Percentiles rank a stretch among this genome's conserved stretches.
These are phyloP conservation scores for Ciconia nigra DNA, from an alignment of 2,797 vertebrate genomes.

Conservation along the genomic window DNA sequence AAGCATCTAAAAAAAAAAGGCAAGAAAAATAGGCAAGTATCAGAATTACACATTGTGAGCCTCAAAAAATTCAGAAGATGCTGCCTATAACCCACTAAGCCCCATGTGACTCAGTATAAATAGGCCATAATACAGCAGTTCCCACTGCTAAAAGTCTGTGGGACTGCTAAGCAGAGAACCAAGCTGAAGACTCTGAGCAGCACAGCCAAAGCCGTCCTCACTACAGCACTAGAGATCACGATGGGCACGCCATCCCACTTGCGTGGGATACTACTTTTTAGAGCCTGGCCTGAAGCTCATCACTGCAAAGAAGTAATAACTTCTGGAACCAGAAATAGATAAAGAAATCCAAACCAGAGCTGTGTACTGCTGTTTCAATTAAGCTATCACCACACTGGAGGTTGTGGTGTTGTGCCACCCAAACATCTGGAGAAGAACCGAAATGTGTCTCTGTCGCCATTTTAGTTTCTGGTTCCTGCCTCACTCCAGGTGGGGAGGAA, in stretches of 20 bases:
- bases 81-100: background rate
- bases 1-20: background rate
- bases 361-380: background rate
- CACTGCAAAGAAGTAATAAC: background rate
- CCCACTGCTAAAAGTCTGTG: background rate
- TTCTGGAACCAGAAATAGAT: background rate
- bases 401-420: background rate
- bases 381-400: fast-evolving
- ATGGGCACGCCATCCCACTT: background rate
- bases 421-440: background rate
- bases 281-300: background rate
- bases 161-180: background rate
- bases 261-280: background rate
- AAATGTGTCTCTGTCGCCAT: background rate
- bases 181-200: background rate
- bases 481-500: background rate
- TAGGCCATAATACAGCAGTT: background rate
- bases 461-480: background rate
- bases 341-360: background rate
- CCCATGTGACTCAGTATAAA: background rate
- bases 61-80: background rate
- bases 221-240: fast-evolving
- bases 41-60: background rate
- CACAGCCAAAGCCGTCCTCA: background rate
- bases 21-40: background rate